Conservation (phyloP, 2,113 vertebrate species). For the Lophotis ruficrista region DNA sequence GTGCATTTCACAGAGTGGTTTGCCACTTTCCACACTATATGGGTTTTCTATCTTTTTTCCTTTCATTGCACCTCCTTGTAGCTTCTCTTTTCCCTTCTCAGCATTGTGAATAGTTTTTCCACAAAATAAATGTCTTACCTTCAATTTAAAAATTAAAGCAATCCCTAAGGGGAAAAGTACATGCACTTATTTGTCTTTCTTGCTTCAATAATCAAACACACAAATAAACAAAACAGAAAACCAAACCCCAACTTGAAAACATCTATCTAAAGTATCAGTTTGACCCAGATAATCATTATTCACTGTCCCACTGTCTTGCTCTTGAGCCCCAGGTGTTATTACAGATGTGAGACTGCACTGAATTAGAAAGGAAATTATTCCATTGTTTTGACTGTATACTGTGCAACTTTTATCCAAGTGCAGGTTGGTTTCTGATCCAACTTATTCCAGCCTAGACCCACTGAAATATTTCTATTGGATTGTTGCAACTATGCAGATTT, state of each 20-base stretch:
- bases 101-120: background rate
- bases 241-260: background rate
- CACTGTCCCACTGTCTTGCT: background rate
- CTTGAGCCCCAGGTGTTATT: background rate
- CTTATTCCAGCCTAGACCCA: background rate
- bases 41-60: background rate
- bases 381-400: background rate
- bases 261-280: background rate
- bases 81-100: background rate
- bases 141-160: background rate
- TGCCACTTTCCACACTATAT: background rate
- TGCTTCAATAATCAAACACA: background rate
- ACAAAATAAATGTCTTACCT: background rate
- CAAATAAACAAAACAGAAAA: no score
- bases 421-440: background rate
- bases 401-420: background rate
- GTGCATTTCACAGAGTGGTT: background rate
- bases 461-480: background rate
- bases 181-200: background rate
- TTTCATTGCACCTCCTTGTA: background rate
- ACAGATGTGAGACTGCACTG: background rate
- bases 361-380: background rate
- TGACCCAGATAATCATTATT: background rate
- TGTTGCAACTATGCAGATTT: background rate
- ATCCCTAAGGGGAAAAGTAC: fast-evolving